These are phyloP conservation scores for Odontocolon sp. DNA, from an alignment of 2,888 invertebrate genomes.

Conservation along the genomic window DNA sequence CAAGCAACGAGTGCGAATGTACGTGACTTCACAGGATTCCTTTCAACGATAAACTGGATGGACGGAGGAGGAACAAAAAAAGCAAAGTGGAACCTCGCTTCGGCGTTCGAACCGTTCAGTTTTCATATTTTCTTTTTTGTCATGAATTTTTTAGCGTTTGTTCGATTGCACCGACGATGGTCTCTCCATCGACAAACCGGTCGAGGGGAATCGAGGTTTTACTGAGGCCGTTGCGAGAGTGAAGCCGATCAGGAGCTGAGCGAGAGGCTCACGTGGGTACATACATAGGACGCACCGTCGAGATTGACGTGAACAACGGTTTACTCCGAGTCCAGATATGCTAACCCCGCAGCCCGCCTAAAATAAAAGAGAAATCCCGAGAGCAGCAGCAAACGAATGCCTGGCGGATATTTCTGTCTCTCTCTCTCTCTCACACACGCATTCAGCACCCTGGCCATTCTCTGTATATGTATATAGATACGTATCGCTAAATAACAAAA, in stretches of 20 bases:
- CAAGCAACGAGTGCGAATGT: neutral
- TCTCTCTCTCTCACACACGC: no score
- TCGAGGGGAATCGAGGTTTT: neutral
- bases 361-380: no score
- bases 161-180: no score
- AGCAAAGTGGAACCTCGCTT: neutral
- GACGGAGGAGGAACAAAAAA: neutral
- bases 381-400: neutral
- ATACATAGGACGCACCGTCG: neutral
- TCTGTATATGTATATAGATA: no score
- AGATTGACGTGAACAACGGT: neutral
- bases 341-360: neutral
- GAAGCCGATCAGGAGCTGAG: constrained; percentile 4
- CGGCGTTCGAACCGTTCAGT: neutral
- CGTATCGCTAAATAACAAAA: no score
- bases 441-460: no score
- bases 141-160: neutral
- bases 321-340: no score
- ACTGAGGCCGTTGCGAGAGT: neutral
- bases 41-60: neutral
- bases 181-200: neutral
- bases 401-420: no score
- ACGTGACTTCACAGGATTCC: neutral
- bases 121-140: neutral
- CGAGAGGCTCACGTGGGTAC: neutral